These are phyloP conservation scores for Ricordea florida DNA, from an alignment of 92 coral and sea anemone species.

Conservation along the genomic window DNA sequence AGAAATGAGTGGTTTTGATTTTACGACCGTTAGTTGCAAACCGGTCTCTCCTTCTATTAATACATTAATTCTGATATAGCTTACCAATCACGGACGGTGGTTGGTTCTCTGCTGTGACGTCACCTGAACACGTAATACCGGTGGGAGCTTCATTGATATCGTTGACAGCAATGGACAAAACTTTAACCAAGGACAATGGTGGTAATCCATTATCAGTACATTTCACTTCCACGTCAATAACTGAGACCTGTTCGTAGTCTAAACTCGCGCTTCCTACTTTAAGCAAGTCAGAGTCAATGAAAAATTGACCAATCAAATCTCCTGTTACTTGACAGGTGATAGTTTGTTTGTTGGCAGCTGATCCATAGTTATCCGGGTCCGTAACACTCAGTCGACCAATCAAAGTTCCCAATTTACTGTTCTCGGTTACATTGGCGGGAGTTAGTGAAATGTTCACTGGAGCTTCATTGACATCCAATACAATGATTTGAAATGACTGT, in stretches of 20 bases:
- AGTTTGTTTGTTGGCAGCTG: conserved; percentile 71
- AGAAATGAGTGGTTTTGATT: no score
- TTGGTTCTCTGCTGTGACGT: conserved; percentile 72
- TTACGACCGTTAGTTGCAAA: no score
- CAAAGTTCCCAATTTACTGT: conserved; percentile 75
- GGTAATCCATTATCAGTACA: conserved; percentile 83
- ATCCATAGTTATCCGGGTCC: conserved; percentile 86
- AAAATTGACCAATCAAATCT: conserved; percentile 64
- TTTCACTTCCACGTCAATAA: conserved; percentile 49
- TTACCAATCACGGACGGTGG: conserved; percentile 73
- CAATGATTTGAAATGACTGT: conserved; percentile 45
- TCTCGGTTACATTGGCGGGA: conserved; percentile 68
- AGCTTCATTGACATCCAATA: conserved; percentile 84
- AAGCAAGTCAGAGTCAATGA: conserved; percentile 42
- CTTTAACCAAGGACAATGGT: conserved; percentile 30
- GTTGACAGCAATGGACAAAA: conserved; percentile 27
- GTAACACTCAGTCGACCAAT: conserved; percentile 79
- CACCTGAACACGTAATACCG: conserved; percentile 60
- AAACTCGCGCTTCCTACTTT: conserved; percentile 57
- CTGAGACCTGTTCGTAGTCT: conserved; percentile 70
- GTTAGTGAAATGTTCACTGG: conserved; percentile 72
- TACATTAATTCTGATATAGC: not conserved
- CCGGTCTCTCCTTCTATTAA: no score
- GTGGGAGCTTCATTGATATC: conserved; percentile 79
- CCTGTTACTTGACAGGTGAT: conserved; percentile 75